These are phyloP conservation scores for Drosophila merina DNA, from an alignment of 2,888 invertebrate species.

Conservation along the genomic window DNA sequence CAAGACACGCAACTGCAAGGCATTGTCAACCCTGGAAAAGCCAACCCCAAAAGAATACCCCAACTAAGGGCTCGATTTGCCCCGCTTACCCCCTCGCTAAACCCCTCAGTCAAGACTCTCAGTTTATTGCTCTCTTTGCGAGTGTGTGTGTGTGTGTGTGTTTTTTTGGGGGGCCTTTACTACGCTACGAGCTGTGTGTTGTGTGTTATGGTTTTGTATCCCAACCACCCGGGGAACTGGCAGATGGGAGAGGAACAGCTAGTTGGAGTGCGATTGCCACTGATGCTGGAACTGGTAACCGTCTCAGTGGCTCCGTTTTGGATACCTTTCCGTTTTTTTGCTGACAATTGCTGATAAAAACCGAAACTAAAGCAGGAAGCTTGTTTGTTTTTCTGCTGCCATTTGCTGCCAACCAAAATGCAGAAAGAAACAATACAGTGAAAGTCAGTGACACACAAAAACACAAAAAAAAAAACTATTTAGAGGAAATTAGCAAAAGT, in stretches of 20 bases:
- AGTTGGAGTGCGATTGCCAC: slow-evolving; percentile 39
- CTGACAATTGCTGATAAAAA: background rate
- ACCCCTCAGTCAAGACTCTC: background rate
- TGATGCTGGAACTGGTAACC: slow-evolving; percentile 48
- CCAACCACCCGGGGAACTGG: slow-evolving; percentile 4
- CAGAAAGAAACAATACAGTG: background rate
- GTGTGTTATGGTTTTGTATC: slow-evolving; percentile 58
- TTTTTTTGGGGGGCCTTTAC: slow-evolving; percentile 18
- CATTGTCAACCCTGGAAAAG: slow-evolving; percentile 14
- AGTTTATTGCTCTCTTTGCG: slow-evolving; percentile 4
- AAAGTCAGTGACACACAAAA: background rate
- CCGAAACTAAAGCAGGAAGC: slow-evolving; percentile 12
- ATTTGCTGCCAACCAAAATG: background rate
- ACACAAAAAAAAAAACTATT: background rate
- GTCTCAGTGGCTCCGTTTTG: slow-evolving; percentile 1
- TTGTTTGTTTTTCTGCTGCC: slow-evolving; percentile 3
- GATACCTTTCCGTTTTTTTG: slow-evolving; percentile 11
- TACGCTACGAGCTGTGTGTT: slow-evolving; percentile 32
- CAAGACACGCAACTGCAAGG: background rate
- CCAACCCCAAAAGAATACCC: background rate
- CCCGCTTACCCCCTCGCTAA: background rate
- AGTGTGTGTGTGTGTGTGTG: slow-evolving; percentile 19
- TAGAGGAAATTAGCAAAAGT: background rate
- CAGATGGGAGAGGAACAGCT: slow-evolving; percentile 28
- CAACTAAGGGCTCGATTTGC: slow-evolving; percentile 24